Conservation (phyloP, 2,888 invertebrate species). For the Erannis defoliaria region DNA sequence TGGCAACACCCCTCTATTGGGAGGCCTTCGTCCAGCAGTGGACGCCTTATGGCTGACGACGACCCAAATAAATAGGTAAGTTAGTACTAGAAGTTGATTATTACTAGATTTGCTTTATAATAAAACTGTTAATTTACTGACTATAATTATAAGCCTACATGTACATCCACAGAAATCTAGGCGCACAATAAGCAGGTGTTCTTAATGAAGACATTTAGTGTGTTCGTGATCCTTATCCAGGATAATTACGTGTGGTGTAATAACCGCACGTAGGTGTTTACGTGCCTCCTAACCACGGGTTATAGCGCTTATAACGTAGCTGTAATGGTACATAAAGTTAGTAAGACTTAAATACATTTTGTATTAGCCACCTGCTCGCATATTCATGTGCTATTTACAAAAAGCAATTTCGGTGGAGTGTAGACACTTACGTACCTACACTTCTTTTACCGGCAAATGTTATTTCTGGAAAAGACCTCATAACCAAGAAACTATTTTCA, state of each 20-base stretch:
- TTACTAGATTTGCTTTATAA: neutral
- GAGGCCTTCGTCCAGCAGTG: too few relatives aligned
- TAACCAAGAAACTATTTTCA: too few relatives aligned
- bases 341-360: constrained; percentile 5
- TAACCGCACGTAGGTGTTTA: constrained; percentile 13
- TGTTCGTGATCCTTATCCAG: constrained; percentile 12
- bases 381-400: neutral
- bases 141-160: neutral
- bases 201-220: constrained; percentile 24
- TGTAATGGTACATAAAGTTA: constrained; percentile 17
- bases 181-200: constrained; percentile 18
- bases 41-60: too few relatives aligned
- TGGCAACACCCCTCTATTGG: too few relatives aligned
- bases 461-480: too few relatives aligned
- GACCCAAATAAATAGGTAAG: too few relatives aligned
- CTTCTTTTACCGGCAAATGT: too few relatives aligned
- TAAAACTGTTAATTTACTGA: neutral
- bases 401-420: neutral
- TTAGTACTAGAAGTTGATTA: too few relatives aligned
- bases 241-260: constrained; percentile 14
- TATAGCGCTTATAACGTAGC: constrained; percentile 14
- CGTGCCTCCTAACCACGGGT: constrained; percentile 16
- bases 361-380: neutral
- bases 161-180: neutral
- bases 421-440: too few relatives aligned